A percentile compares a stretch with the other conserved stretches of the same genome.
Evolutionary conservation across 2,797 vertebrate genomes (phyloP).

Genomic region (Spheniscus humboldti): DNA sequence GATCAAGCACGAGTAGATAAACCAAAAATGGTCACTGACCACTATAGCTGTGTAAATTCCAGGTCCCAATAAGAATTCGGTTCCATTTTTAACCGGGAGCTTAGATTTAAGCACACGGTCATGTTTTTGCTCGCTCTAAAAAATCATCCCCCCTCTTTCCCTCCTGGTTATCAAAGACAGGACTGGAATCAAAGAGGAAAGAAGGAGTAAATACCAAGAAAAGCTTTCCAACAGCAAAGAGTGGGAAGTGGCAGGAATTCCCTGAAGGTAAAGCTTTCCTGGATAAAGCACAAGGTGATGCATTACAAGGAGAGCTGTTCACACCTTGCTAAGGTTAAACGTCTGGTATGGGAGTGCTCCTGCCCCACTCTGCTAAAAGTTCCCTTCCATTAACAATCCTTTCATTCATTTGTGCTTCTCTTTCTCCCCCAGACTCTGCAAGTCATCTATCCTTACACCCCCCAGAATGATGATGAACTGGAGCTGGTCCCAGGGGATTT

Average conservation of each 20-base stretch:
- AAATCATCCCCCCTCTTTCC: not conserved
- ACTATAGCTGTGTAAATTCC: not conserved
- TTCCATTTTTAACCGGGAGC: not conserved
- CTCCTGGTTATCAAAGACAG: not conserved
- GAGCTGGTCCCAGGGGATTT: slow-evolving; percentile 93
- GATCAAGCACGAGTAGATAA: not conserved
- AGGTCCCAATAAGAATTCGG: not conserved
- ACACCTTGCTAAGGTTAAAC: not conserved
- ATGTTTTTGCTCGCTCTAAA: not conserved
- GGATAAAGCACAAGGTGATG: not conserved
- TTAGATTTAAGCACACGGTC: not conserved
- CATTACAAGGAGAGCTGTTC: not conserved
- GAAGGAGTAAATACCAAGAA: not conserved
- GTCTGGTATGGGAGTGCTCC: not conserved
- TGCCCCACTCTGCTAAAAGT: not conserved
- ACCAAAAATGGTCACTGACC: not conserved
- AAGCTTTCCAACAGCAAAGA: not conserved
- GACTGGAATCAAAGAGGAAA: not conserved
- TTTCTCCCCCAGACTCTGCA: slow-evolving; percentile 84
- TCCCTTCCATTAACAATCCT: not conserved
- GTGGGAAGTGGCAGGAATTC: not conserved
- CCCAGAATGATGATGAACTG: slow-evolving; percentile 96
- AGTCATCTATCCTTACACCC: slow-evolving; percentile 94
- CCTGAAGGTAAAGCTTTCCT: not conserved
- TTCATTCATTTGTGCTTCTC: not conserved